phyloP scores from a whole-genome alignment of 2,797 vertebrate genomes.

The Sebastes nivosus region DNA sequence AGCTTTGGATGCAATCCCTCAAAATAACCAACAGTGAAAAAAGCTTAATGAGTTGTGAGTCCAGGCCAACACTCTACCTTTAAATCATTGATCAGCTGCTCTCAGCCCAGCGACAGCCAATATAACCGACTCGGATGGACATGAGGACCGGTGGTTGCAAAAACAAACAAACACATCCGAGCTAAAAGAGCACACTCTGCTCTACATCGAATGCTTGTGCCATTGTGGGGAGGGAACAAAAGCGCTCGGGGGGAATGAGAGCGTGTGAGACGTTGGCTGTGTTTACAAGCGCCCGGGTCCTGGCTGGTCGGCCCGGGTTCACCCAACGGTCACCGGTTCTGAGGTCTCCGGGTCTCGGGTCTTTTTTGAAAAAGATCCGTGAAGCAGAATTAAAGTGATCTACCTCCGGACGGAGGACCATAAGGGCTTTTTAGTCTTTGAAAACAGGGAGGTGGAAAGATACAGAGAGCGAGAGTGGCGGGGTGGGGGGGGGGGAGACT shows the following conservation, averaged over 20 bases:
- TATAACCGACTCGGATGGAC: constrained; percentile 15
- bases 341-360: constrained; percentile 80
- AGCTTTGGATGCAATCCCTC: constrained; percentile 17
- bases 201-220: constrained; percentile 62
- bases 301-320: constrained; percentile 77
- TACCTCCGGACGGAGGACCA: constrained; percentile 77
- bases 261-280: constrained; percentile 78
- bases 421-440: constrained; percentile 59
- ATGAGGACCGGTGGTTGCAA: constrained; percentile 13
- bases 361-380: constrained; percentile 85
- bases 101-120: constrained; percentile 13
- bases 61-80: constrained; percentile 2
- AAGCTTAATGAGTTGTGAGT: constrained; percentile 6
- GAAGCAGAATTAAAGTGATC: constrained; percentile 90
- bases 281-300: constrained; percentile 74
- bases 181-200: constrained; percentile 39
- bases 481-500: neutral
- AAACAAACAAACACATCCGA: constrained; percentile 54
- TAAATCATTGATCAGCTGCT: constrained; percentile 39
- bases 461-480: constrained; percentile 29
- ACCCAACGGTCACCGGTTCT: constrained; percentile 82
- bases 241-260: constrained; percentile 61
- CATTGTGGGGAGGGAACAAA: constrained; percentile 71
- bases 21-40: constrained; percentile 16
- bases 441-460: constrained; percentile 60